Percentiles rank a stretch among this genome's conserved stretches.
phyloP scores from a whole-genome alignment of 2,113 vertebrate species.

The Eleginops maclovinus region DNA sequence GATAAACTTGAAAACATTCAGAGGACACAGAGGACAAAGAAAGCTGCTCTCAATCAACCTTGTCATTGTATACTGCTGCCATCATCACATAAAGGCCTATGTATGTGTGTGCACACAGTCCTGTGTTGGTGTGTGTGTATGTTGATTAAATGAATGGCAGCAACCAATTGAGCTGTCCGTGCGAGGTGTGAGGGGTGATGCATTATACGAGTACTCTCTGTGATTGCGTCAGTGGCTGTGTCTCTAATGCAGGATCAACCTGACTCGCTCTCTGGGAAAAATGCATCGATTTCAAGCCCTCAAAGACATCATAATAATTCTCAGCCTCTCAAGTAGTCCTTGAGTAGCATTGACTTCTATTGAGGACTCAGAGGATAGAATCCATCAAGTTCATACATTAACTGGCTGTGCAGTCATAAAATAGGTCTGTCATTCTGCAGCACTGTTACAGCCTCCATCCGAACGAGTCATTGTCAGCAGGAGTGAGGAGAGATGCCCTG shows the following conservation, averaged over 20 bases:
- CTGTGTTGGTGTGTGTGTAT: conserved; percentile 31
- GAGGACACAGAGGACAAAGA: conserved; percentile 52
- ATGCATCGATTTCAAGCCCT: conserved; percentile 55
- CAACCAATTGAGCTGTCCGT: conserved; percentile 56
- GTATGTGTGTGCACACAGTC: conserved; percentile 1
- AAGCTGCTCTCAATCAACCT: conserved; percentile 55
- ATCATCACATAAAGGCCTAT: conserved; percentile 55
- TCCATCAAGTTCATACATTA: conserved; percentile 43
- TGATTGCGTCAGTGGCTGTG: conserved; percentile 66
- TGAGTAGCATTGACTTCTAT: conserved; percentile 51
- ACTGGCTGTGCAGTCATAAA: conserved; percentile 21
- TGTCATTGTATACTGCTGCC: conserved; percentile 23
- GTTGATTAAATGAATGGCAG: conserved; percentile 66
- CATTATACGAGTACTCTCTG: conserved; percentile 69
- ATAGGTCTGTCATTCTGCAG: conserved; percentile 16
- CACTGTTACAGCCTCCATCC: conserved; percentile 1
- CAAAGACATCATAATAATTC: conserved; percentile 58
- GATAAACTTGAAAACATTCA: conserved; percentile 33
- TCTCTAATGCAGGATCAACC: conserved; percentile 69
- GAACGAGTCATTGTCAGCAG: no score
- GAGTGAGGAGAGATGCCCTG: no score
- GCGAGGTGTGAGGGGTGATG: conserved; percentile 58
- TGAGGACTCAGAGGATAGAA: conserved; percentile 44
- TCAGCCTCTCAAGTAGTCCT: conserved; percentile 64
- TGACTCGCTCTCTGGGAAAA: conserved; percentile 25